Base-by-base conservation (phyloP, 2,888 invertebrate genomes). In the Drosophila ochracea region DNA sequence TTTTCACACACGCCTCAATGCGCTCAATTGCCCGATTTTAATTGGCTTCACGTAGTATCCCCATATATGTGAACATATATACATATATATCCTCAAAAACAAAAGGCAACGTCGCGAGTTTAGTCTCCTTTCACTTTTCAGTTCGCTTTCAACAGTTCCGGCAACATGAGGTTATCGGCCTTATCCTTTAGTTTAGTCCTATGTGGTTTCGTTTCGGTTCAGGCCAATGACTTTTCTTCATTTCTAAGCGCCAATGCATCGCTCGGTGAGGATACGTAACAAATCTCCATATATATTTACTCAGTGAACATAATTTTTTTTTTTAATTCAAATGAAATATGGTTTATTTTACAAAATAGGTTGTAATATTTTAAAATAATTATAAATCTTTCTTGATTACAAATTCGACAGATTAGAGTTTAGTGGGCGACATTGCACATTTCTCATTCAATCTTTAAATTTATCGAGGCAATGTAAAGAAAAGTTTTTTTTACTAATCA, bases 201-300 rank as follows among this genome's bases (percentile, higher is more conserved):
- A 93, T 95, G 75, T 74, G 85, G 83, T 10, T 64, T 64, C 4
- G 53, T 41, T n/a, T 57, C 73, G 0, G 75, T 68, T 1, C 55
- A 58, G 60, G 88, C 79, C 62, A 93, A 96, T 92, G 96, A 95
- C 82, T 96, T 96, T 93, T 96, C 97, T 4, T 96, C 96, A 0
- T 93, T 96, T 76, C 94, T 96, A 3, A 95, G 95, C 13, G 95
- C 96, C 19, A 97, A 97, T 92, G 96, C 96, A 9, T 96, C 96
- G 1, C 94, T 97, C 91, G 96, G 96, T 96, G 93, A 93, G 73
- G 19, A 31, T 16, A 55, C 9, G 21, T 13, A 9, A 1, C 6
- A 19, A 28, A 35, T 13, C 16, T 25, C 9, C 16, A 43, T 21
- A 21, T 28, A n/a, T 39, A n/a, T 19, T 1, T 21, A 21, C 13